Evolutionary conservation across 2,888 invertebrate species (phyloP).

Genomic region (Timema cristinae): DNA sequence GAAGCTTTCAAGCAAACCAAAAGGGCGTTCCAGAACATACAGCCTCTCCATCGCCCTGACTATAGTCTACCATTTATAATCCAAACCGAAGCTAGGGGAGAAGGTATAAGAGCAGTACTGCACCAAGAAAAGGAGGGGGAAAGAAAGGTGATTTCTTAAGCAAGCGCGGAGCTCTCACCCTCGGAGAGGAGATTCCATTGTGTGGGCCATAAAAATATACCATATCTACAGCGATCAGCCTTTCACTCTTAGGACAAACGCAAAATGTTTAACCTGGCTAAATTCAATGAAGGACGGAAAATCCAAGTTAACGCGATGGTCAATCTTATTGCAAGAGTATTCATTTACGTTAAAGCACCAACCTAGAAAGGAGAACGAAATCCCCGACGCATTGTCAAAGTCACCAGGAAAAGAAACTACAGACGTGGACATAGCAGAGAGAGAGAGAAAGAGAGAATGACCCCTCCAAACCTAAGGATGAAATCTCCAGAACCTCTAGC

Average conservation of each 20-base stretch:
- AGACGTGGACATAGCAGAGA: too few relatives aligned
- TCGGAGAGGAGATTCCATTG: background rate
- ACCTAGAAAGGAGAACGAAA: background rate
- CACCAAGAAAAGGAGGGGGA: background rate
- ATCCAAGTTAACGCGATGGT: background rate
- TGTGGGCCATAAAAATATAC: background rate
- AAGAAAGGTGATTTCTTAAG: background rate
- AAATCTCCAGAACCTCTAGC: too few relatives aligned
- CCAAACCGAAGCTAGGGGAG: too few relatives aligned
- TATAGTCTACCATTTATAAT: too few relatives aligned
- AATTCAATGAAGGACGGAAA: background rate
- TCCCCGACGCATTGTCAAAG: background rate
- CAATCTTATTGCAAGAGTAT: background rate
- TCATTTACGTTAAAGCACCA: background rate
- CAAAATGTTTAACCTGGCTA: background rate
- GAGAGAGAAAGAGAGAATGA: too few relatives aligned
- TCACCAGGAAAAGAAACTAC: background rate
- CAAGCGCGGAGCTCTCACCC: background rate
- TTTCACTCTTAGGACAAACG: background rate
- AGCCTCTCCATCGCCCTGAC: too few relatives aligned
- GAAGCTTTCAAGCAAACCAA: too few relatives aligned
- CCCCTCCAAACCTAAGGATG: too few relatives aligned
- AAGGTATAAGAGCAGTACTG: too few relatives aligned
- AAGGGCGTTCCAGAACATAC: too few relatives aligned
- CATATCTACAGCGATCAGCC: background rate